phyloP scores from a whole-genome alignment of 2,888 invertebrate genomes.

The Amphipoea oculea region DNA sequence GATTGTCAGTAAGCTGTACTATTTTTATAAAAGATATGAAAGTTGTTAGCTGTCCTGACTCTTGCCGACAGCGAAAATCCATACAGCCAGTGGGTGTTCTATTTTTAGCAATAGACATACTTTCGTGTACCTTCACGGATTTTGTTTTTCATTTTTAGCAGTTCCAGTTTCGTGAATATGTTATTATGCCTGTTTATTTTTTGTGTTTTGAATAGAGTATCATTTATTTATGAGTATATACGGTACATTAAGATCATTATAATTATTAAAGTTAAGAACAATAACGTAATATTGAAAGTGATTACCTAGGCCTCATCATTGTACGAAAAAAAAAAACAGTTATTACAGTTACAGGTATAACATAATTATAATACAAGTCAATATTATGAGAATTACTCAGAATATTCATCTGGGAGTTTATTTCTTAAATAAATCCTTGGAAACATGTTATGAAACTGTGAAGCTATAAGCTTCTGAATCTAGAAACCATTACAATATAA shows the following conservation, averaged over 20 bases:
- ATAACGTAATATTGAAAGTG: not conserved
- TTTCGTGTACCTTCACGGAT: not conserved
- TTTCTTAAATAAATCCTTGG: not conserved
- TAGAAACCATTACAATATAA: constrained; percentile 10
- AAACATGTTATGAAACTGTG: not conserved
- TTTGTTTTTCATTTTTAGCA: not conserved
- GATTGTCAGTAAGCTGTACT: not conserved
- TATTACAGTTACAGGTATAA: not conserved
- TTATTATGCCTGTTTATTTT: not conserved
- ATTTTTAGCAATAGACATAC: constrained; percentile 20
- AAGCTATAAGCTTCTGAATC: constrained; percentile 9
- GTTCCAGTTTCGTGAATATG: constrained; percentile 20
- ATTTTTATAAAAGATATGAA: not conserved
- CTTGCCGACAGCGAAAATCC: constrained; percentile 8
- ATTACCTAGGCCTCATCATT: not conserved
- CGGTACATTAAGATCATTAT: not conserved
- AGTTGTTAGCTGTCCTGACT: not conserved
- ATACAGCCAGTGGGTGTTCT: constrained; percentile 12
- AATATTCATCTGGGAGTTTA: not conserved
- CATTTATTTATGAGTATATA: not conserved
- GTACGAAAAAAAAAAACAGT: not conserved
- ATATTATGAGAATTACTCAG: not conserved
- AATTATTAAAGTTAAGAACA: not conserved
- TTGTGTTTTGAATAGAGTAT: constrained; percentile 2
- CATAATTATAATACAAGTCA: not conserved